Evolutionary conservation across 1,140 invertebrate genomes (phyloP).

Genomic region (Aethina tumida): DNA sequence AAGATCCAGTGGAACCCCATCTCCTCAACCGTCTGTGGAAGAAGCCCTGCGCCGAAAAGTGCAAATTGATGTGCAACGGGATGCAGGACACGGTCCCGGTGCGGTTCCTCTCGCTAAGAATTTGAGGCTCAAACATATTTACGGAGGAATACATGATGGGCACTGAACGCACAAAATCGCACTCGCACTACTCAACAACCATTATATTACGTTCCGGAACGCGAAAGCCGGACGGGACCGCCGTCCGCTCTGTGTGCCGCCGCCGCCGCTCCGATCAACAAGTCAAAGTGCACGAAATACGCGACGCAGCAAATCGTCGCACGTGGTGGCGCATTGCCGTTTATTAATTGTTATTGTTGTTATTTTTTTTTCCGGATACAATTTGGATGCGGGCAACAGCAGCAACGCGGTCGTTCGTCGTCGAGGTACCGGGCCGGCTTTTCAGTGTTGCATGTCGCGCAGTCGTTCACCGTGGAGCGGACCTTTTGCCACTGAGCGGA

Average conservation of each 20-base stretch:
- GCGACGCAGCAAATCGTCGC: too few relatives aligned
- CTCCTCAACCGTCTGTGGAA: conserved; percentile 51
- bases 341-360: too few relatives aligned
- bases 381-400: too few relatives aligned
- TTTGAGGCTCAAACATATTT: conserved; percentile 20
- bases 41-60: conserved; percentile 36
- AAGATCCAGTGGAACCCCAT: conserved; percentile 60
- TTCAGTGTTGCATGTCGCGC: too few relatives aligned
- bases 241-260: neutral
- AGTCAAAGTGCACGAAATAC: conserved; percentile 7
- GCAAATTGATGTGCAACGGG: conserved; percentile 36
- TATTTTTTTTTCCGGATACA: too few relatives aligned
- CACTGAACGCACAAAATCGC: neutral
- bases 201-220: neutral
- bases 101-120: conserved; percentile 24
- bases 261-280: conserved; percentile 1
- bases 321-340: too few relatives aligned
- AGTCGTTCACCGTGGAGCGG: too few relatives aligned
- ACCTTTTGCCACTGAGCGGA: too few relatives aligned
- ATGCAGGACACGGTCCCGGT: conserved; percentile 39
- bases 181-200: neutral
- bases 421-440: too few relatives aligned
- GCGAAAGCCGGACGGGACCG: neutral
- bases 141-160: too few relatives aligned
- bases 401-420: too few relatives aligned